These are phyloP conservation scores for Hippoglossus hippoglossus DNA, from an alignment of 2,797 vertebrate species.

Conservation along the genomic window DNA sequence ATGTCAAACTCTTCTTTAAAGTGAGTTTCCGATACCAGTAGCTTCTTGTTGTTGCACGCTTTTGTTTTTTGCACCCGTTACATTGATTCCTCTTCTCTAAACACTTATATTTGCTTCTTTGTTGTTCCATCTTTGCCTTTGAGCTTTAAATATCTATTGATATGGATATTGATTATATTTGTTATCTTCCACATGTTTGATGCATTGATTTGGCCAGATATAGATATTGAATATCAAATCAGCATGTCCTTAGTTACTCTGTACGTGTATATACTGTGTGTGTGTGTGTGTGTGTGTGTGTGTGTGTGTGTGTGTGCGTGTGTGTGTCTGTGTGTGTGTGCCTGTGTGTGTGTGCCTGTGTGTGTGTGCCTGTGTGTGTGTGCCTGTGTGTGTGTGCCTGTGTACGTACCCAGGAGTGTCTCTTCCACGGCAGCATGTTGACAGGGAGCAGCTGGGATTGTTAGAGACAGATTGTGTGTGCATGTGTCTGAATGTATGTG, in stretches of 20 bases:
- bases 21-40: too few species aligned
- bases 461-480: constrained; percentile 32
- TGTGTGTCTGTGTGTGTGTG: constrained; percentile 19
- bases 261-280: too few species aligned
- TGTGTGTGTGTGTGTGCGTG: neutral
- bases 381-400: neutral
- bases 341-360: neutral
- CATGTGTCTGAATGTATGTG: constrained; percentile 16
- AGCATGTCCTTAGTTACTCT: too few species aligned
- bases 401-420: neutral
- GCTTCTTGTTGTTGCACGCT: too few species aligned
- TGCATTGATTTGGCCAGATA: too few species aligned
- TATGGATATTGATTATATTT: neutral
- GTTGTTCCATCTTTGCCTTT: neutral
- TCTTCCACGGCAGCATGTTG: constrained; percentile 4
- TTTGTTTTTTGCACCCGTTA: too few species aligned
- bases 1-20: too few species aligned
- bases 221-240: too few species aligned
- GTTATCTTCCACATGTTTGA: too few species aligned
- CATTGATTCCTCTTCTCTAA: neutral
- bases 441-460: constrained; percentile 26
- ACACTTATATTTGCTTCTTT: neutral
- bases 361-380: too few species aligned
- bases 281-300: too few species aligned
- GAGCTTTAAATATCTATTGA: neutral